Percentiles rank a stretch among this genome's conserved stretches.
phyloP scores from a whole-genome alignment of 1,140 invertebrate genomes.

The Sycobia sp. region DNA sequence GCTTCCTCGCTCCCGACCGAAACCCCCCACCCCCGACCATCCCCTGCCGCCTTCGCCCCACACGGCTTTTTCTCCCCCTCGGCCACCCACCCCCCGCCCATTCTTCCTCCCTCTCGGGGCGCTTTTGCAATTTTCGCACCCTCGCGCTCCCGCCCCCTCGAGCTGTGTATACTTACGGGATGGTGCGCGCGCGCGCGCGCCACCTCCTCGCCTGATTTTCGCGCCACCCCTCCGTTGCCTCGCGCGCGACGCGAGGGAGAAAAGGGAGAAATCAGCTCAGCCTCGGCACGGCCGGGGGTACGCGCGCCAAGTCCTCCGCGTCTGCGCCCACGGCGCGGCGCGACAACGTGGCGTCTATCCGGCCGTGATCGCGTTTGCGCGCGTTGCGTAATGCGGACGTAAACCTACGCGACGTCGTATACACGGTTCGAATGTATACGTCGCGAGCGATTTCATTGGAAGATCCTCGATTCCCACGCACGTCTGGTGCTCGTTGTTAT shows the following conservation, averaged over 20 bases:
- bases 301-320: conserved; percentile 22
- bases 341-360: not conserved
- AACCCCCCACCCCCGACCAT: too few species aligned
- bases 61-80: conserved; percentile 30
- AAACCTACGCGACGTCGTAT: too few species aligned
- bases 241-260: conserved; percentile 43
- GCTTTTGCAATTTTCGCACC: conserved; percentile 33
- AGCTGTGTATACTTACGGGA: too few species aligned
- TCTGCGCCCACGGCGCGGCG: conserved; percentile 42
- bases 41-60: conserved; percentile 10
- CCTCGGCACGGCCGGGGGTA: too few species aligned
- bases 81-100: too few species aligned
- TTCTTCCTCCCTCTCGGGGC: not conserved
- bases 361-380: too few species aligned
- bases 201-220: conserved; percentile 56
- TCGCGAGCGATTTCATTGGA: conserved; percentile 53
- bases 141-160: not conserved
- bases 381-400: too few species aligned
- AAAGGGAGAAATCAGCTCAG: conserved; percentile 36
- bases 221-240: conserved; percentile 49
- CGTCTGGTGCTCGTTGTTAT: too few species aligned
- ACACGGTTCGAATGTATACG: not conserved
- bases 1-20: conserved; percentile 41
- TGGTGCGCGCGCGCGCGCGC: conserved; percentile 35
- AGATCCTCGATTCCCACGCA: conserved; percentile 29